phyloP scores from a whole-genome alignment of 2,113 vertebrate species.

The Toxotes chatareus region DNA sequence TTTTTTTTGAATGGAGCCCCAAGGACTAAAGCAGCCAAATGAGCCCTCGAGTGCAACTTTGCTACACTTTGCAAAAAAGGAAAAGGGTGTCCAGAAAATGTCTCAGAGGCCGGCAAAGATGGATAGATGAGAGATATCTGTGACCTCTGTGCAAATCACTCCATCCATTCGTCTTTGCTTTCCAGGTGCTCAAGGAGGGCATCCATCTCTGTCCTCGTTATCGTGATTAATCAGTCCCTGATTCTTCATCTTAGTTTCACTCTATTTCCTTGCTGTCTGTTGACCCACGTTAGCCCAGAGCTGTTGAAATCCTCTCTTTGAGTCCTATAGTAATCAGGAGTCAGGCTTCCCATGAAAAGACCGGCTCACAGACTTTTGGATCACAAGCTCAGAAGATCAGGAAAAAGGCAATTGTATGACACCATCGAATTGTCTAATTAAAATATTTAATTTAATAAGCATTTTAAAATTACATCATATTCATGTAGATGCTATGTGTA shows the following conservation, averaged over 20 bases:
- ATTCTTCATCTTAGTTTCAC: slow-evolving; percentile 37
- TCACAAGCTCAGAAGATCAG: slow-evolving; percentile 3
- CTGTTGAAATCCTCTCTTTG: slow-evolving; percentile 21
- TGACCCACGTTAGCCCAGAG: slow-evolving; percentile 7
- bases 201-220: slow-evolving; percentile 73
- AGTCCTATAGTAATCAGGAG: slow-evolving; percentile 29
- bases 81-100: slow-evolving; percentile 1
- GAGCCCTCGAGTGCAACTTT: slow-evolving; percentile 16
- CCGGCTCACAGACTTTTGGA: neutral
- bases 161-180: slow-evolving; percentile 61
- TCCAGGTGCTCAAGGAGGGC: slow-evolving; percentile 33
- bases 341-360: slow-evolving; percentile 6
- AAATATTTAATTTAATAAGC: neutral
- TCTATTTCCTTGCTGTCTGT: slow-evolving; percentile 40
- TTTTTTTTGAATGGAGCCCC: slow-evolving; percentile 29
- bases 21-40: slow-evolving; percentile 18
- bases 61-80: slow-evolving; percentile 8
- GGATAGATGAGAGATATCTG: slow-evolving; percentile 7
- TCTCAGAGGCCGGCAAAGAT: slow-evolving; percentile 33
- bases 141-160: slow-evolving; percentile 28
- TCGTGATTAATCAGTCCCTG: slow-evolving; percentile 62
- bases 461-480: neutral
- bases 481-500: neutral
- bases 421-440: neutral
- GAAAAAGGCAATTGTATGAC: neutral